Evolutionary conservation across 2,113 vertebrate species (phyloP).

Genomic region (Gavia stellata): DNA sequence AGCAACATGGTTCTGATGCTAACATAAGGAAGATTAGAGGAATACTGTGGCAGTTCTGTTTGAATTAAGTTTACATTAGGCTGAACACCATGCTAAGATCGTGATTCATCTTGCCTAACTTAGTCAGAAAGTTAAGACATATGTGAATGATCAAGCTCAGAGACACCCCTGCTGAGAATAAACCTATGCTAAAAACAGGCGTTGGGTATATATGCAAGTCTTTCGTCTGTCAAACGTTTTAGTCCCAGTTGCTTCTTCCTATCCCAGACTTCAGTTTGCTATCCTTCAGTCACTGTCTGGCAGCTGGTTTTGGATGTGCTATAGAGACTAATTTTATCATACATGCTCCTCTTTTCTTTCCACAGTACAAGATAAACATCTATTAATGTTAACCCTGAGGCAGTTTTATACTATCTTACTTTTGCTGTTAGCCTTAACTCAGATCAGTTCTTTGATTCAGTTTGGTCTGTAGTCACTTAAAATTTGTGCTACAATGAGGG

Average conservation of each 20-base stretch:
- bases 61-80: neutral
- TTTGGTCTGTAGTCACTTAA: neutral
- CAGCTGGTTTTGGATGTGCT: neutral
- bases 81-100: neutral
- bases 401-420: neutral
- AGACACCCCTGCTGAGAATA: neutral
- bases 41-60: neutral
- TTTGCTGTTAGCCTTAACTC: neutral
- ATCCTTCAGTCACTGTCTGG: neutral
- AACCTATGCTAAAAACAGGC: neutral
- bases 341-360: neutral
- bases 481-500: neutral
- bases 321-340: conserved; percentile 14
- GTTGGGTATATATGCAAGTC: neutral
- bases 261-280: neutral
- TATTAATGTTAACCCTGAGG: neutral
- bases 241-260: neutral
- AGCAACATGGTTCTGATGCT: neutral
- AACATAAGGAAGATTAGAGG: neutral
- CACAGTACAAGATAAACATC: neutral
- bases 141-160: neutral
- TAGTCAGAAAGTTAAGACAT: neutral
- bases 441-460: neutral
- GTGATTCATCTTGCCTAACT: neutral
- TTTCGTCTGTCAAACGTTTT: neutral